phyloP scores from a whole-genome alignment of 2,888 invertebrate genomes.

The Atrina japonica region DNA sequence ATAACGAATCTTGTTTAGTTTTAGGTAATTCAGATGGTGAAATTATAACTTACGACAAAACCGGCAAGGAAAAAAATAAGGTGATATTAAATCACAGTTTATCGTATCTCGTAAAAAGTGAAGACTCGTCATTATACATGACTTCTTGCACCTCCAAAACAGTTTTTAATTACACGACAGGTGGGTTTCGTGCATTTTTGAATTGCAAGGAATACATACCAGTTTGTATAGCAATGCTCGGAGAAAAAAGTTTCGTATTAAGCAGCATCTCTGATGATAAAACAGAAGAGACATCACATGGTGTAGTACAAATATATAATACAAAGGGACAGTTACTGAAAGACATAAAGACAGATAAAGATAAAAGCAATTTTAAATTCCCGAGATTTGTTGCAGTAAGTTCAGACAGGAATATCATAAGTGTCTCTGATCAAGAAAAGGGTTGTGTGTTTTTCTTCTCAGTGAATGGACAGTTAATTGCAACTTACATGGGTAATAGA shows the following conservation, averaged over 20 bases:
- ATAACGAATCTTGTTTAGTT: too few relatives aligned
- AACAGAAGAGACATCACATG: neutral
- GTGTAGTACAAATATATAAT: slow-evolving; percentile 9
- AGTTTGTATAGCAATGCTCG: neutral
- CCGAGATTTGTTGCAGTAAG: slow-evolving; percentile 18
- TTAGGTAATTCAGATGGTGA: too few relatives aligned
- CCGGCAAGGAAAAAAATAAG: too few relatives aligned
- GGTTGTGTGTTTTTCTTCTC: slow-evolving; percentile 18
- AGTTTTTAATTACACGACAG: neutral
- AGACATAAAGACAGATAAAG: neutral
- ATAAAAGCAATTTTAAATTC: neutral
- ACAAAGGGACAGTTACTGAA: neutral
- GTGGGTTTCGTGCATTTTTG: neutral
- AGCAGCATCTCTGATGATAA: neutral
- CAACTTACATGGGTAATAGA: slow-evolving; percentile 22
- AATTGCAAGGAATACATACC: neutral
- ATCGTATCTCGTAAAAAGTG: too few relatives aligned
- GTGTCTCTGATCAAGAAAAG: slow-evolving; percentile 10
- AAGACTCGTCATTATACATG: neutral
- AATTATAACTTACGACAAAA: too few relatives aligned
- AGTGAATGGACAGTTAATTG: slow-evolving; percentile 9
- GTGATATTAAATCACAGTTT: too few relatives aligned
- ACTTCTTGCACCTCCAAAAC: neutral
- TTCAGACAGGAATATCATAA: slow-evolving; percentile 2
- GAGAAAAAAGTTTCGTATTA: neutral